Conservation (phyloP, 2,113 vertebrate species). For the Alligator mississippiensis region DNA sequence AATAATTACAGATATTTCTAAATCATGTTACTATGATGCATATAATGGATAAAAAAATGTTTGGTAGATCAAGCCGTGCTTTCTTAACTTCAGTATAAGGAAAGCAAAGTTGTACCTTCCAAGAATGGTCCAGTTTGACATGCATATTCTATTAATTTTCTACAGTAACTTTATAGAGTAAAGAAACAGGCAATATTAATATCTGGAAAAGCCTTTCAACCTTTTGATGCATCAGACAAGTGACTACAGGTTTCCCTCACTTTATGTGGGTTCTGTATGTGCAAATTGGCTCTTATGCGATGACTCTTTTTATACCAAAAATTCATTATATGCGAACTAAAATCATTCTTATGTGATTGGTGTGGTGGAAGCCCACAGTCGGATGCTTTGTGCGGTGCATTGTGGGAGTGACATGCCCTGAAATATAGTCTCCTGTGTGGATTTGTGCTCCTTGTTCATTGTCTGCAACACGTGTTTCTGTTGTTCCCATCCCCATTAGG, state of each 20-base stretch:
- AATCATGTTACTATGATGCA: background rate
- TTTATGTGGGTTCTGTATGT: too few species aligned
- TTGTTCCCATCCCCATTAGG: too few species aligned
- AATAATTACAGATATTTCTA: background rate
- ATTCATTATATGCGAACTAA: too few species aligned
- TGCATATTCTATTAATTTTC: background rate
- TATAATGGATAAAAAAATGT: background rate
- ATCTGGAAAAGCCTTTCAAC: background rate
- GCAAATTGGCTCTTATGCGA: too few species aligned
- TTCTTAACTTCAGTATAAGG: background rate
- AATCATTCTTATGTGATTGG: too few species aligned
- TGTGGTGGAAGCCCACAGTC: too few species aligned
- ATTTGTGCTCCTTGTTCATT: too few species aligned
- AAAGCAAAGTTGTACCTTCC: background rate
- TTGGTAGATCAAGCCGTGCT: background rate
- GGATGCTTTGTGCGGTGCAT: too few species aligned
- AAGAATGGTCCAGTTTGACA: background rate
- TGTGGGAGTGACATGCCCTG: too few species aligned
- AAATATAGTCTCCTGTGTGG: too few species aligned
- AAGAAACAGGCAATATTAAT: background rate
- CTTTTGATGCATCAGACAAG: background rate
- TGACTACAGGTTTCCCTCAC: background rate
- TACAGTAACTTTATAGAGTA: background rate
- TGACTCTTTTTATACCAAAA: too few species aligned
- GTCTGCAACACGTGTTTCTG: too few species aligned